phyloP scores from a whole-genome alignment of 2,797 vertebrate genomes.

The Periophthalmus magnuspinnatus region DNA sequence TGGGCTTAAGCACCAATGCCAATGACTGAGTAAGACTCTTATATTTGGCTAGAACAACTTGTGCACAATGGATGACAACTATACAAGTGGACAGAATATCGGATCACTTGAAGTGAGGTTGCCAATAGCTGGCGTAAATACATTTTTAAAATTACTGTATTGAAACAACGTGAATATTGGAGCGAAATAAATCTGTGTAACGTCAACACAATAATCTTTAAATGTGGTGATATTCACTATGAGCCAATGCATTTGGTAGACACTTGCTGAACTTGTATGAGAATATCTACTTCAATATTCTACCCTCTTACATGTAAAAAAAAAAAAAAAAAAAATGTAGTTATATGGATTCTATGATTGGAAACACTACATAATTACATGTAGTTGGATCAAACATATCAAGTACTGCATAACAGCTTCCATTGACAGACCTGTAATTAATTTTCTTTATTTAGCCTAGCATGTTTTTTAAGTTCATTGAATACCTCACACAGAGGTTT shows the following conservation, averaged over 20 bases:
- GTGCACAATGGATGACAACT: conserved; percentile 31
- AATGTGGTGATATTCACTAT: conserved; percentile 5
- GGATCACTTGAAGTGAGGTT: conserved; percentile 12
- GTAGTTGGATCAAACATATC: no score
- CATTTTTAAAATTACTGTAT: conserved; percentile 11
- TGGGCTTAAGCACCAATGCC: conserved; percentile 12
- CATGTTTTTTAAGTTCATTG: no score
- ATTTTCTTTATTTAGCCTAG: no score
- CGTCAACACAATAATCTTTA: conserved; percentile 26
- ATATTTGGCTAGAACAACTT: conserved; percentile 26
- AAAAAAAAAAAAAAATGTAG: no score
- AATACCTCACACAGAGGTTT: conserved; percentile 3
- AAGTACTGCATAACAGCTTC: no score
- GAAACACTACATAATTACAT: no score
- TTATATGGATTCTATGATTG: no score
- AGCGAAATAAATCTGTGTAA: conserved; percentile 3
- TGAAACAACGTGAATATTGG: conserved; percentile 12
- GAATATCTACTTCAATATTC: conserved; percentile 9
- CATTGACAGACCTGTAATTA: no score
- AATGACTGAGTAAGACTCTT: conserved; percentile 25
- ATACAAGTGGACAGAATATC: conserved; percentile 25
- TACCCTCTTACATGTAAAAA: no score
- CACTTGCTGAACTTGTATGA: conserved; percentile 10
- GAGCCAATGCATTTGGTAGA: conserved; percentile 23
- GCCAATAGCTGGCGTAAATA: conserved; percentile 9